These are phyloP conservation scores for Nycticryphes semicollaris DNA, from an alignment of 2,113 vertebrate species.

Conservation along the genomic window DNA sequence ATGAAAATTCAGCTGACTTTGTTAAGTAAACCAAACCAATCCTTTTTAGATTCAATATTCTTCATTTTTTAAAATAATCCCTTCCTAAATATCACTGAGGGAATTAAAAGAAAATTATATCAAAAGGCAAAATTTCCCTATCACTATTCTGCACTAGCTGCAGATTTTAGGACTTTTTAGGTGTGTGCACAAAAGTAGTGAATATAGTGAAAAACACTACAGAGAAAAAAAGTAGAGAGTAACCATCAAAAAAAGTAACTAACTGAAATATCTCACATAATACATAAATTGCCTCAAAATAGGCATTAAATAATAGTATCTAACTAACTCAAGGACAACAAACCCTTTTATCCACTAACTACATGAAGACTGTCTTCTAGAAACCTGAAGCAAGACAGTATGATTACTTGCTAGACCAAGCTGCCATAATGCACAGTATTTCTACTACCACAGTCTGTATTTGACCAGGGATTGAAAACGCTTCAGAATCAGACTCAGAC, in stretches of 20 bases:
- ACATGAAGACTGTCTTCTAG: neutral
- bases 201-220: neutral
- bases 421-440: neutral
- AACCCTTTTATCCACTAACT: neutral
- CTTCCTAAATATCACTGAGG: slow-evolving; percentile 35
- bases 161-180: neutral
- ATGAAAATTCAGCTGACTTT: neutral
- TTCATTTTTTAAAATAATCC: neutral
- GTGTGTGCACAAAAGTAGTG: neutral
- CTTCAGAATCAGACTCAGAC: neutral
- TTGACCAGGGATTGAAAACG: neutral
- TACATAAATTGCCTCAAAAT: neutral
- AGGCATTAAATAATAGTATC: neutral
- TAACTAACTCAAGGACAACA: neutral
- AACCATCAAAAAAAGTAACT: neutral
- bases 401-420: neutral
- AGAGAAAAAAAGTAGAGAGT: neutral
- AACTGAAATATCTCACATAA: neutral
- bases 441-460: neutral
- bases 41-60: neutral
- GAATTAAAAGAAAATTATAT: slow-evolving; percentile 25
- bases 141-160: neutral
- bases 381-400: neutral
- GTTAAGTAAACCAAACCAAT: neutral
- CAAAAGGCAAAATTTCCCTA: neutral